Conservation (phyloP, 1,140 invertebrate species). For the Megalonaias nervosa region DNA sequence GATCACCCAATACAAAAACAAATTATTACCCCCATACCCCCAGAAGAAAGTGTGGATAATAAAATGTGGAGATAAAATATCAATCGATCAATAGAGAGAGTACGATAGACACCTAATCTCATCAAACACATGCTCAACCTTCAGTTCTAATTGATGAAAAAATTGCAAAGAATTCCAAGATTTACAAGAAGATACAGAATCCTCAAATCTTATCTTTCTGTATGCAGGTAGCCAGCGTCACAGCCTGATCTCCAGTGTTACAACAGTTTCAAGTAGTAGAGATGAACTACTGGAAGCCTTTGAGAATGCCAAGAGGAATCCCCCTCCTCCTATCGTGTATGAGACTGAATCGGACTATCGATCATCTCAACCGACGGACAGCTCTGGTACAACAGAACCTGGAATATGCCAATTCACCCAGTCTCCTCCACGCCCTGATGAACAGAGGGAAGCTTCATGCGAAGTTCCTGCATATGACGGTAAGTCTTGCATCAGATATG, state of each 20-base stretch:
- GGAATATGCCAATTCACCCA: slow-evolving; percentile 72
- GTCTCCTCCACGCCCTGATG: slow-evolving; percentile 71
- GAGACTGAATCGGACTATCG: slow-evolving; percentile 57
- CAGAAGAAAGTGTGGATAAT: too few relatives aligned
- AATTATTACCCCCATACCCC: too few relatives aligned
- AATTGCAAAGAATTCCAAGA: background rate
- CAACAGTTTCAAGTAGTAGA: slow-evolving; percentile 70
- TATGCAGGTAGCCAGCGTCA: slow-evolving; percentile 61
- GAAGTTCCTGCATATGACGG: slow-evolving; percentile 64
- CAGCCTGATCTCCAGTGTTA: slow-evolving; percentile 66
- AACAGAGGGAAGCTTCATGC: slow-evolving; percentile 70
- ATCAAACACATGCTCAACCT: too few relatives aligned
- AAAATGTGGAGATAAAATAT: too few relatives aligned
- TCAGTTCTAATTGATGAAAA: background rate
- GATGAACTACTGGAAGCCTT: slow-evolving; percentile 71
- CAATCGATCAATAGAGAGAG: too few relatives aligned
- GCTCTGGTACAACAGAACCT: slow-evolving; percentile 67
- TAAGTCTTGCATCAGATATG: slow-evolving; percentile 18
- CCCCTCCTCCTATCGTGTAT: slow-evolving; percentile 58
- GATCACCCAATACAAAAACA: too few relatives aligned
- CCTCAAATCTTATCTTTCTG: background rate
- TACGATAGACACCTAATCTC: too few relatives aligned
- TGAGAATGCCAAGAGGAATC: slow-evolving; percentile 67
- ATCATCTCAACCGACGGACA: slow-evolving; percentile 65
- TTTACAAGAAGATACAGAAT: background rate